Percentiles rank a stretch among this genome's conserved stretches.
Conservation (phyloP, 2,113 vertebrate species). For the Gymnogyps californianus region DNA sequence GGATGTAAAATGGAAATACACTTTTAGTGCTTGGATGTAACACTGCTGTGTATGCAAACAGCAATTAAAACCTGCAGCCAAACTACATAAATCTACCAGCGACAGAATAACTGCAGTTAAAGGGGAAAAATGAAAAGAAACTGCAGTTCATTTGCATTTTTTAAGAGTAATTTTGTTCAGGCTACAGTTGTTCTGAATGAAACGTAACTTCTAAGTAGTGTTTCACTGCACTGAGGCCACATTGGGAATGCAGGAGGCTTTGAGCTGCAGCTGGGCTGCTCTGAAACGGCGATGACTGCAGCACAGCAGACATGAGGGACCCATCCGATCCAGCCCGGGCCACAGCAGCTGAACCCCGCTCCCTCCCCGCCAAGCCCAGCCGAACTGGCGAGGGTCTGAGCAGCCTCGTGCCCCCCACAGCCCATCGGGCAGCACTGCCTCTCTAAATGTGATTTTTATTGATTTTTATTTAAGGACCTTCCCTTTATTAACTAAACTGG, state of each 20-base stretch:
- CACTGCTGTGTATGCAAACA: background rate
- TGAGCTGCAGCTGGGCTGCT: background rate
- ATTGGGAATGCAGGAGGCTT: background rate
- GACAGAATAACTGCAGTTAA: background rate
- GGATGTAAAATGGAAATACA: background rate
- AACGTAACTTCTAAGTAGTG: background rate
- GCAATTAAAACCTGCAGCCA: conserved; percentile 46
- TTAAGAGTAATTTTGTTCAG: background rate
- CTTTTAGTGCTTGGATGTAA: background rate
- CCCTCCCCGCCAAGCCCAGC: background rate
- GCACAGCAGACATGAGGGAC: rapidly evolving
- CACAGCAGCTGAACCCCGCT: rapidly evolving
- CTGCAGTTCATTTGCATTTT: conserved; percentile 37
- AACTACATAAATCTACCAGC: background rate
- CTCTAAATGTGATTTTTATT: background rate
- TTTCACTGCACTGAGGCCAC: background rate
- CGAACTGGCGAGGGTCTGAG: rapidly evolving
- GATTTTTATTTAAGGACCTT: background rate
- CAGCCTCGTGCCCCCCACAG: background rate
- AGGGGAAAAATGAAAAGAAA: conserved; percentile 1
- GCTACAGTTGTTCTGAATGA: background rate
- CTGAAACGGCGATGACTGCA: rapidly evolving
- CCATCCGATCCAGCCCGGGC: background rate
- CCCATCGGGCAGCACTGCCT: background rate
- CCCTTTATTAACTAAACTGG: background rate